Evolutionary conservation across 2,797 vertebrate genomes (phyloP).

Genomic region (Sebastes minor): DNA sequence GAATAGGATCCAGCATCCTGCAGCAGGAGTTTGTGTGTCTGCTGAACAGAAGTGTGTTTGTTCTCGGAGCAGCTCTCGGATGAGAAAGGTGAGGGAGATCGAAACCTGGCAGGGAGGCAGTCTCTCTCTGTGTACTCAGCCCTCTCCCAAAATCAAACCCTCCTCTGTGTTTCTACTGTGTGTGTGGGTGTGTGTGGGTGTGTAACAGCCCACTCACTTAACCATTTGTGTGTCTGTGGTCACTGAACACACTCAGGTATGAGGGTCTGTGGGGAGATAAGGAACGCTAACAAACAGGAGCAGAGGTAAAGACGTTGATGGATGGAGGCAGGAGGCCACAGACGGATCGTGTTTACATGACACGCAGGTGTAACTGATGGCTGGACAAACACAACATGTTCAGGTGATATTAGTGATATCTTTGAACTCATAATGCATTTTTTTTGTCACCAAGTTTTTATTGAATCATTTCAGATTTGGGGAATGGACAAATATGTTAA

Average conservation of each 20-base stretch:
- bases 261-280: slow-evolving; percentile 15
- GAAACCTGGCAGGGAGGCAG: slow-evolving; percentile 62
- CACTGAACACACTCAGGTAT: not conserved
- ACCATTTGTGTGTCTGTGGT: not conserved
- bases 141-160: not conserved
- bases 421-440: not conserved
- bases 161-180: not conserved
- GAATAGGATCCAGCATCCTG: not conserved
- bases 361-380: not conserved
- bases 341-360: not conserved
- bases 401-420: not conserved
- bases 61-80: slow-evolving; percentile 38
- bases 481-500: not conserved
- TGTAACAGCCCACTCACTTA: not conserved
- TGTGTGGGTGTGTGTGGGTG: not conserved
- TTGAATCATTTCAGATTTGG: not conserved
- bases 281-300: slow-evolving; percentile 7
- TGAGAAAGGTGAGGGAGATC: slow-evolving; percentile 56
- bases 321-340: not conserved
- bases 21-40: not conserved
- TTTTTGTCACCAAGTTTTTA: not conserved
- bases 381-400: not conserved
- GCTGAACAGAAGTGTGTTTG: slow-evolving; percentile 59
- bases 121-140: slow-evolving; percentile 43
- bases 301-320: not conserved